phyloP scores from a whole-genome alignment of 2,113 vertebrate genomes.

The Chroicocephalus ridibundus region DNA sequence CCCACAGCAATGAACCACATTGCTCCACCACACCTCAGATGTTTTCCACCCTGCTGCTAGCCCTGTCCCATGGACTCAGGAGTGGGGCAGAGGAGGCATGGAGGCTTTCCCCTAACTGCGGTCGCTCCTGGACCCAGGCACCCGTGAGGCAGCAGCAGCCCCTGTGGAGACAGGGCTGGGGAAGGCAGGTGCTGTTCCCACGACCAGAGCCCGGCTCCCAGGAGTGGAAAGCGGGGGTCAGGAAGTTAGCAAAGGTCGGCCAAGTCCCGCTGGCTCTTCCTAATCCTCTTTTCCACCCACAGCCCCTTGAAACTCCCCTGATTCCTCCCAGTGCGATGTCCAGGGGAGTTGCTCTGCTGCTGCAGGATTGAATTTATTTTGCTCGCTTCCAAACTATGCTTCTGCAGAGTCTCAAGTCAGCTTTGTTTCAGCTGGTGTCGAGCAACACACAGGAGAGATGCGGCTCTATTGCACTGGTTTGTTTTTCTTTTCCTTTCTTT shows the following conservation, averaged over 20 bases:
- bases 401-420: constrained; percentile 52
- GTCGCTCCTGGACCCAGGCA: fast-evolving
- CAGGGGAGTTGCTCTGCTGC: constrained; percentile 19
- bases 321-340: constrained; percentile 27
- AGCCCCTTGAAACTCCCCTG: constrained; percentile 56
- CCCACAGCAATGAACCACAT: fast-evolving
- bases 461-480: neutral
- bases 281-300: constrained; percentile 64
- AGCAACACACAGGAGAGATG: constrained; percentile 54
- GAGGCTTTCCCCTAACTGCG: neutral
- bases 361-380: constrained; percentile 51
- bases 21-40: neutral
- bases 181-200: constrained; percentile 67
- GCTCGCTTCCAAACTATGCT: constrained; percentile 40
- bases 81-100: neutral
- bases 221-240: neutral
- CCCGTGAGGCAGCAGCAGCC: neutral
- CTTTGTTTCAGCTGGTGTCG: constrained; percentile 49
- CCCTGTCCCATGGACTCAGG: fast-evolving
- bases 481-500: constrained; percentile 16
- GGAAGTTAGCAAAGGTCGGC: constrained; percentile 53
- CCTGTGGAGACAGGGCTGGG: neutral
- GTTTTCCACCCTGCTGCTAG: fast-evolving
- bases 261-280: constrained; percentile 46
- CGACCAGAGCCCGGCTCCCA: neutral